Evolutionary conservation across 2,888 invertebrate genomes (phyloP), one percentile per base, ranked within the genome.

Genomic region (Lepidocyrtoides sp.): DNA sequence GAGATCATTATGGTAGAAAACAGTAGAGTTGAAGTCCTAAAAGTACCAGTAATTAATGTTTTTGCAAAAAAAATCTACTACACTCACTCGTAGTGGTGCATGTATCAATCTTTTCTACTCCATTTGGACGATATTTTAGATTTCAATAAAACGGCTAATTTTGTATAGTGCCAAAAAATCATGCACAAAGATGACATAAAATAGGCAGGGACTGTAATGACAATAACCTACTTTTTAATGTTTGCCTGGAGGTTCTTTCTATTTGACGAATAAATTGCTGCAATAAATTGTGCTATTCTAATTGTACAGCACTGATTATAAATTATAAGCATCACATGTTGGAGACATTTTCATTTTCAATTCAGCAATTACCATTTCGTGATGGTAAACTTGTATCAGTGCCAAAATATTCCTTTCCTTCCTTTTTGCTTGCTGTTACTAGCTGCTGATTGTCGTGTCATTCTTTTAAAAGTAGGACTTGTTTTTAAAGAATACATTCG

Each of bases 371-470:
- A 63, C 29, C 63, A 63, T 63, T 29, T 63, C 10, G 14, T 10
- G 17, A 72, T 72, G 72, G 41, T 17, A 72, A 72, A 4, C 12
- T 72, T 72, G 72, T 72, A 14, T 44, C 12, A 44, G 7, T 72
- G 72, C 72, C 72, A 72, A 72, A 44, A 44, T 2, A 12, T 72
- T 72, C 44, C 72, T 44, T 72, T 72, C 72, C 44, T 72, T 72
- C 72, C 72, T 72, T 12, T 2, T 10, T n/a, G n/a, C n/a, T n/a
- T n/a, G n/a, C n/a, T n/a, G n/a, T n/a, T n/a, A n/a, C n/a, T n/a
- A n/a, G n/a, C n/a, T n/a, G n/a, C 57, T 23, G 14, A n/a, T 48
- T 14, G 48, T n/a, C 12, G 0, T 60, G 63, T 63, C 1, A 10
- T 63, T n/a, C 63, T 63, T 63, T 26, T 8, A 8, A 63, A 63